phyloP scores from a whole-genome alignment of 2,797 vertebrate genomes.

The Diplodus sargus region DNA sequence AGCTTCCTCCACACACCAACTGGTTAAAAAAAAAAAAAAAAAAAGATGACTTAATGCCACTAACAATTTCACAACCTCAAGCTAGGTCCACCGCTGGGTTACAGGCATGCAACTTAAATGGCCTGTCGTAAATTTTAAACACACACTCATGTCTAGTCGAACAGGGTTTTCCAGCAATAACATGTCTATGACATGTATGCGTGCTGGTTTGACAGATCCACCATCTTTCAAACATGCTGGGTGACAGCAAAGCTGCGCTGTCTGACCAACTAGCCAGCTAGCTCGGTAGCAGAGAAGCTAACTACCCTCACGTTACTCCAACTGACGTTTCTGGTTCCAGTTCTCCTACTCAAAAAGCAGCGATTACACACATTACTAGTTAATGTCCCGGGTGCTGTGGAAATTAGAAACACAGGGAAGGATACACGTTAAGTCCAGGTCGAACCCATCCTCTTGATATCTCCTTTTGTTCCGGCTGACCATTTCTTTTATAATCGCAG shows the following conservation, averaged over 20 bases:
- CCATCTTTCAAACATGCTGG: slow-evolving; percentile 82
- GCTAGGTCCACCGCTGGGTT: slow-evolving; percentile 5
- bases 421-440: slow-evolving; percentile 99
- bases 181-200: slow-evolving; percentile 65
- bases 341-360: slow-evolving; percentile 30
- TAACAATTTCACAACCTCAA: slow-evolving; percentile 31
- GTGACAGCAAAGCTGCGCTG: slow-evolving; percentile 74
- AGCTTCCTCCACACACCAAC: slow-evolving; percentile 4
- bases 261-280: slow-evolving; percentile 65
- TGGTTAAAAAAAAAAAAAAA: not conserved
- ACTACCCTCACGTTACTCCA: slow-evolving; percentile 53
- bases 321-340: slow-evolving; percentile 47
- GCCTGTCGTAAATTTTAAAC: not conserved
- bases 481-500: slow-evolving; percentile 99
- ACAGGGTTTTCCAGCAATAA: slow-evolving; percentile 26
- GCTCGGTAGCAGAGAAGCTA: slow-evolving; percentile 67
- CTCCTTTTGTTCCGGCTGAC: slow-evolving; percentile 99
- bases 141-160: slow-evolving; percentile 4
- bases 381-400: not conserved
- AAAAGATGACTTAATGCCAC: slow-evolving; percentile 2
- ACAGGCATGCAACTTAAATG: not conserved
- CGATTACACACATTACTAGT: slow-evolving; percentile 5
- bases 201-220: slow-evolving; percentile 81
- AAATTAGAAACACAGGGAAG: slow-evolving; percentile 66
- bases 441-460: slow-evolving; percentile 99